Conservation (phyloP, 2,113 vertebrate genomes). For the Notarius quadriscutis region DNA sequence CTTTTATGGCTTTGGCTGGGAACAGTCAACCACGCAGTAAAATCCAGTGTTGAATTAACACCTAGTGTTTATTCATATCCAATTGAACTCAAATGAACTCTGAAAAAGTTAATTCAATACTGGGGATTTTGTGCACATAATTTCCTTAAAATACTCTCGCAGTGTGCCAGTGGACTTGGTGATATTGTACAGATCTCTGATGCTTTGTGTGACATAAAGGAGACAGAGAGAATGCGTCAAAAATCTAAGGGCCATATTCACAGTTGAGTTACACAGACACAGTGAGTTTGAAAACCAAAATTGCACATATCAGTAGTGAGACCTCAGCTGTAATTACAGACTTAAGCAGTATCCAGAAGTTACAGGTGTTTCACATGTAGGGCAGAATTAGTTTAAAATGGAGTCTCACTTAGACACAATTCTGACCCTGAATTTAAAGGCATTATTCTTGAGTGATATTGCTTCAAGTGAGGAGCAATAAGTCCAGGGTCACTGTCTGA, state of each 20-base stretch:
- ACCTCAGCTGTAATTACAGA: neutral
- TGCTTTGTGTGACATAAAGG: neutral
- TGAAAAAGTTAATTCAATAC: too few relatives aligned
- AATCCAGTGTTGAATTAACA: too few relatives aligned
- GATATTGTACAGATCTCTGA: neutral
- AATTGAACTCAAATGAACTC: too few relatives aligned
- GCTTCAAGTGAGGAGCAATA: neutral
- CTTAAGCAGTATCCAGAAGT: neutral
- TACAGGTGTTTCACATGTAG: neutral
- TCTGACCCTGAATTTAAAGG: neutral
- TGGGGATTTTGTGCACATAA: neutral
- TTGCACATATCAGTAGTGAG: neutral
- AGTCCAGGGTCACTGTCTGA: neutral
- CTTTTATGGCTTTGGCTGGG: neutral
- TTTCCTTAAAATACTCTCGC: neutral
- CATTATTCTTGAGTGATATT: neutral
- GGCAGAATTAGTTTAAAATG: neutral
- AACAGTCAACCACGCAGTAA: neutral
- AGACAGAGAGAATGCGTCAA: neutral
- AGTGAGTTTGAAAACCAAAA: neutral
- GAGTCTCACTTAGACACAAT: neutral
- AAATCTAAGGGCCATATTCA: neutral
- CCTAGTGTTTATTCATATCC: too few relatives aligned
- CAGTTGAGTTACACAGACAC: neutral
- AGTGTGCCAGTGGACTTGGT: neutral